Evolutionary conservation across 2,888 invertebrate genomes (phyloP).

Genomic region (Erynnis tages): DNA sequence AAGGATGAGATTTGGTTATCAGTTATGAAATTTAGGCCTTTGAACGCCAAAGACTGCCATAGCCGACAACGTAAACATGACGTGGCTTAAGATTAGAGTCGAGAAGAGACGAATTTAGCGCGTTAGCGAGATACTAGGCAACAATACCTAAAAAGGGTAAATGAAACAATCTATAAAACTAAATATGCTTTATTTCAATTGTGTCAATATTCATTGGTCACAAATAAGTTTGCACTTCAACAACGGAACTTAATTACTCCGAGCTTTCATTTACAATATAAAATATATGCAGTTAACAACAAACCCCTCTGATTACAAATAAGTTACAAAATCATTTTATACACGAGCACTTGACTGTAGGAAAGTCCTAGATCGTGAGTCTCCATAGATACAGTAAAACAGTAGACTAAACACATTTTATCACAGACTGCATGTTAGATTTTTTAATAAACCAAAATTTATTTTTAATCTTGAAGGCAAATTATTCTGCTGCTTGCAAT

Average conservation of each 20-base stretch:
- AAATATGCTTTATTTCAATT: slow-evolving; percentile 80
- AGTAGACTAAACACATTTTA: background rate
- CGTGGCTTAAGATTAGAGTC: too few relatives aligned
- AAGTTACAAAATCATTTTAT: slow-evolving; percentile 54
- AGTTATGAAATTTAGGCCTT: too few relatives aligned
- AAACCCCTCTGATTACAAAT: slow-evolving; percentile 57
- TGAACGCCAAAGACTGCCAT: too few relatives aligned
- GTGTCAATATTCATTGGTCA: slow-evolving; percentile 76
- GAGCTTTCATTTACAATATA: slow-evolving; percentile 62
- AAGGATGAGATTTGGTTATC: too few relatives aligned
- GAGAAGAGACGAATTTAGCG: too few relatives aligned
- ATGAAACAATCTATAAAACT: slow-evolving; percentile 64
- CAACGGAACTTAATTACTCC: slow-evolving; percentile 58
- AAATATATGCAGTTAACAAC: slow-evolving; percentile 77
- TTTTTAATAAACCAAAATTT: background rate
- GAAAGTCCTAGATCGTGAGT: slow-evolving; percentile 5
- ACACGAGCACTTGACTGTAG: slow-evolving; percentile 39
- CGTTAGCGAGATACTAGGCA: too few relatives aligned
- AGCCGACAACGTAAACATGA: too few relatives aligned
- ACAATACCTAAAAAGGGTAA: too few relatives aligned
- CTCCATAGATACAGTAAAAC: slow-evolving; percentile 6
- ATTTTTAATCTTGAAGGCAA: background rate
- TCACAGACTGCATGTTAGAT: background rate
- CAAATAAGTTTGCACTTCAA: slow-evolving; percentile 68
- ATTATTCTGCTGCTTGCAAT: background rate